These are phyloP conservation scores for Elysia crispata DNA, from an alignment of 2,888 invertebrate genomes.

Conservation along the genomic window DNA sequence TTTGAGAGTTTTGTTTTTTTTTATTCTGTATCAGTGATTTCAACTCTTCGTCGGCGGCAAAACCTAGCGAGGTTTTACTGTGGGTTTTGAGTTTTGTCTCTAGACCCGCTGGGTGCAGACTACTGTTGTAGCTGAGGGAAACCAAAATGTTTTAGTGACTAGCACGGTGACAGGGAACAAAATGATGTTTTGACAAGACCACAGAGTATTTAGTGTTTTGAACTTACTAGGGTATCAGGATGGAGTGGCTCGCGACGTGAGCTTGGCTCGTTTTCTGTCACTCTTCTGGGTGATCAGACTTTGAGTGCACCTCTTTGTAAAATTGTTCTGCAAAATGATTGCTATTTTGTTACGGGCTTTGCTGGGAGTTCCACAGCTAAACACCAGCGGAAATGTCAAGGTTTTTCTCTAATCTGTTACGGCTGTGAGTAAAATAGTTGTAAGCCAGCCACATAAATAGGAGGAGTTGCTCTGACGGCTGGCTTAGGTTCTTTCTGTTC, in stretches of 20 bases:
- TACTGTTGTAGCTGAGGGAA: no score
- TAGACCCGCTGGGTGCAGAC: no score
- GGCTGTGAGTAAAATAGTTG: not conserved
- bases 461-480: not conserved
- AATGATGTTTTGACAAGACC: no score
- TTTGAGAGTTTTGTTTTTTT: no score
- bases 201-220: no score
- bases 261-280: not conserved
- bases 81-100: no score
- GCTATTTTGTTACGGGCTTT: not conserved
- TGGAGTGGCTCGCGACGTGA: not conserved
- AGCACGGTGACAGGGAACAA: no score
- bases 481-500: not conserved
- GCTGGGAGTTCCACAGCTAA: not conserved
- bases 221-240: no score
- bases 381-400: not conserved
- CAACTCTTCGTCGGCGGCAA: no score
- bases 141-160: no score
- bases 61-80: no score
- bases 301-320: not conserved
- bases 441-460: not conserved
- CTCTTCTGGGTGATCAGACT: not conserved
- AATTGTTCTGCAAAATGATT: conserved; percentile 20
- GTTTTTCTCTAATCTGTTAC: not conserved
- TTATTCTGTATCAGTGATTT: no score